A percentile compares a stretch with the other conserved stretches of the same genome.
phyloP scores from a whole-genome alignment of 2,113 vertebrate species.

The Orthochromis indermauri region DNA sequence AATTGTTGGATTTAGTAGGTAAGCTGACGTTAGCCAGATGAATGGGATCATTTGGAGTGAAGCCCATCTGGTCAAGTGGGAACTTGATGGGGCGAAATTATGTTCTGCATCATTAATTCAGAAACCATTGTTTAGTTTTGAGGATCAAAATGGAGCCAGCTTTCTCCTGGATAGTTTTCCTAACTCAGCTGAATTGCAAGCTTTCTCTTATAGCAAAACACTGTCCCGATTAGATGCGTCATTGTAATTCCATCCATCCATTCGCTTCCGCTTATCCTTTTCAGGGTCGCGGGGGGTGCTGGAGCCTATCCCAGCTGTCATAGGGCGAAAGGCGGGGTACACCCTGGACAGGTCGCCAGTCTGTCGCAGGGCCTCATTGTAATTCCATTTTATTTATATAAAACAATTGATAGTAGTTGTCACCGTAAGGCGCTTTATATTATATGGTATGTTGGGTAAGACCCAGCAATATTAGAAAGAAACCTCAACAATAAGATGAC shows the following conservation, averaged over 20 bases:
- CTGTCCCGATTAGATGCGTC: not conserved
- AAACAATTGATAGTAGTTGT: not conserved
- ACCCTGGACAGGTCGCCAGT: too few relatives aligned
- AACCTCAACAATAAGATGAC: accelerated
- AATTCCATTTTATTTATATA: not conserved
- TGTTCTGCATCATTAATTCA: not conserved
- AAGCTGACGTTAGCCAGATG: not conserved
- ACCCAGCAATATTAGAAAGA: not conserved
- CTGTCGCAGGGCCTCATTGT: too few relatives aligned
- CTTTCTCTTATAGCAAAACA: not conserved
- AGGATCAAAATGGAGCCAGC: not conserved
- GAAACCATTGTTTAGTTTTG: not conserved
- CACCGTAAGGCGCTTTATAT: not conserved
- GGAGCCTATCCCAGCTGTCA: too few relatives aligned
- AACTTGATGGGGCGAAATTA: not conserved
- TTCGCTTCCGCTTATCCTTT: too few relatives aligned
- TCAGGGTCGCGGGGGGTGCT: too few relatives aligned
- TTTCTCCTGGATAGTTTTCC: not conserved
- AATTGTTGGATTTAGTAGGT: not conserved
- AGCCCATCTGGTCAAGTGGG: not conserved
- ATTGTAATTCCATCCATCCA: not conserved
- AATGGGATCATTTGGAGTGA: not conserved
- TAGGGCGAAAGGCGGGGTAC: too few relatives aligned
- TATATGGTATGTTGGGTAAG: not conserved
- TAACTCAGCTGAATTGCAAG: not conserved